These are phyloP conservation scores for Meta bourneti DNA, from an alignment of 2,888 invertebrate species.

Conservation along the genomic window DNA sequence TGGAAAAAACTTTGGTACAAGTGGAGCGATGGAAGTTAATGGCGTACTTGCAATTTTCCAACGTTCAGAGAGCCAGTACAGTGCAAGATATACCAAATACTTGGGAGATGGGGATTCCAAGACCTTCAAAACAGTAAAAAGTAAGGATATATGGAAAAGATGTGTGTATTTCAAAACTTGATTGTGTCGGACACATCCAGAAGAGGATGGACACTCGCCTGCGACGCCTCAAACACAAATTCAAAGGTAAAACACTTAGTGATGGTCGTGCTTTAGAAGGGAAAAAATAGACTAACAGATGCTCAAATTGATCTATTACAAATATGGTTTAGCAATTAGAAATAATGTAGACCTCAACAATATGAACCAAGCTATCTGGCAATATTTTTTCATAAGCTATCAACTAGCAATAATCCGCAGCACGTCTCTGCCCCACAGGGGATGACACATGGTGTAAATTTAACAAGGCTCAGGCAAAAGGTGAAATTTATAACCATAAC, in stretches of 20 bases:
- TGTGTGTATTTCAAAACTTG: background rate
- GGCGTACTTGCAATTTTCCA: background rate
- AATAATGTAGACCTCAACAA: too few relatives aligned
- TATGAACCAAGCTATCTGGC: too few relatives aligned
- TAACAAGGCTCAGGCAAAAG: too few relatives aligned
- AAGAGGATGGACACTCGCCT: constrained; percentile 18
- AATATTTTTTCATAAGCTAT: too few relatives aligned
- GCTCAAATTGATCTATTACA: too few relatives aligned
- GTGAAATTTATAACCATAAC: too few relatives aligned
- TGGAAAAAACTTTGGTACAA: background rate
- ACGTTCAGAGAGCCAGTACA: background rate
- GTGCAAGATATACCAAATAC: background rate
- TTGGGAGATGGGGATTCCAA: constrained; percentile 18
- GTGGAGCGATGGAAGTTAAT: background rate
- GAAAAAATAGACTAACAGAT: too few relatives aligned
- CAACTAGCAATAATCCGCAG: too few relatives aligned
- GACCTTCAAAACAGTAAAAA: background rate
- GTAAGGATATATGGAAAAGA: background rate
- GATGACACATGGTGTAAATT: too few relatives aligned
- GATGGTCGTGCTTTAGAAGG: too few relatives aligned
- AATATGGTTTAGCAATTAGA: too few relatives aligned
- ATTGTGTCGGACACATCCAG: background rate
- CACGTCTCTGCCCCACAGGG: too few relatives aligned
- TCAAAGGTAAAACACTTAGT: background rate
- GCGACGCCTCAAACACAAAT: background rate